Conservation (phyloP, 2,797 vertebrate genomes). For the Fistularia tabacaria region DNA sequence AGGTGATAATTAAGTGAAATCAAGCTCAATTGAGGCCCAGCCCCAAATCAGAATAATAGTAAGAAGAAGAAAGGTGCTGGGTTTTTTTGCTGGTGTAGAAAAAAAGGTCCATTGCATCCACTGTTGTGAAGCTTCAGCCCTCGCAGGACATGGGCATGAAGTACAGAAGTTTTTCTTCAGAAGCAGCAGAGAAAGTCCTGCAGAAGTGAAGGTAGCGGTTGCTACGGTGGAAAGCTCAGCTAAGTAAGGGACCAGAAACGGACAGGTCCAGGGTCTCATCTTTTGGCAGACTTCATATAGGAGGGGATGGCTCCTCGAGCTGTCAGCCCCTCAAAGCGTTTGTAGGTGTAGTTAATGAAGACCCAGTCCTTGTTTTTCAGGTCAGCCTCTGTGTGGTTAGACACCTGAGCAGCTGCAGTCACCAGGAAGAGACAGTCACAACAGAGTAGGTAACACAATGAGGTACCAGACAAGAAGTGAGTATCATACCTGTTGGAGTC, state of each 20-base stretch:
- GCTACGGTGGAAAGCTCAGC: constrained; percentile 32
- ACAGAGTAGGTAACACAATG: not conserved
- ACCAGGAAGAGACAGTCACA: not conserved
- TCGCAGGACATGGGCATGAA: constrained; percentile 22
- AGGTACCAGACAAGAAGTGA: no score
- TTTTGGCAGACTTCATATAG: constrained; percentile 93
- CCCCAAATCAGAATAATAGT: no score
- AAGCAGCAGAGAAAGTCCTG: constrained; percentile 30
- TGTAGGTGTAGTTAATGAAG: constrained; percentile 98
- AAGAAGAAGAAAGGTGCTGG: constrained; percentile 30
- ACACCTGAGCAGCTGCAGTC: constrained; percentile 65
- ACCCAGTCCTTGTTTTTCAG: constrained; percentile 99
- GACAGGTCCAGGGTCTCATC: constrained; percentile 48
- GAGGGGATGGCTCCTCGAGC: constrained; percentile 94
- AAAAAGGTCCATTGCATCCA: constrained; percentile 20
- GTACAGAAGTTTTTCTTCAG: constrained; percentile 32
- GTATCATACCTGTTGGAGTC: constrained; percentile 83
- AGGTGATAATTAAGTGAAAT: constrained; percentile 23
- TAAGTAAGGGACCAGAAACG: constrained; percentile 12
- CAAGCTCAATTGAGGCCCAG: constrained; percentile 2
- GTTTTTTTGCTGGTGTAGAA: constrained; percentile 49
- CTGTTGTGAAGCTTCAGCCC: constrained; percentile 22
- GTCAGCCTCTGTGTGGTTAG: constrained; percentile 88
- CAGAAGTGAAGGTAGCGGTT: constrained; percentile 44
- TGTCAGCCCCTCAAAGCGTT: constrained; percentile 94